phyloP scores from a whole-genome alignment of 2,797 vertebrate genomes.

The Gymnocypris eckloni region DNA sequence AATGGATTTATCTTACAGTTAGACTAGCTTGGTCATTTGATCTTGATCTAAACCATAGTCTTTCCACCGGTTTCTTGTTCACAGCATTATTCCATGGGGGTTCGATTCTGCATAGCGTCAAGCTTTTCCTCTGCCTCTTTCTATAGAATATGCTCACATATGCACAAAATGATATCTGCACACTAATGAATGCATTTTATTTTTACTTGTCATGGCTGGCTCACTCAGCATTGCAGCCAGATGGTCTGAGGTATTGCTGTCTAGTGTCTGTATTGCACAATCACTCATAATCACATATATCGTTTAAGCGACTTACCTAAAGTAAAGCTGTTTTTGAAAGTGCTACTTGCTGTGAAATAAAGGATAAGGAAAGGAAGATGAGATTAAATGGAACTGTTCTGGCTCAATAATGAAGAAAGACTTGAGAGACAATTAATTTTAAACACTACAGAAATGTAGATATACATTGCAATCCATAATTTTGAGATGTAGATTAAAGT shows the following conservation, averaged over 20 bases:
- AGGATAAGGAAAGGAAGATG: conserved; percentile 36
- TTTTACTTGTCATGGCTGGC: not conserved
- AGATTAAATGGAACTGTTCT: conserved; percentile 40
- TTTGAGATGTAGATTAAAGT: not conserved
- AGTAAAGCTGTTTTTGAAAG: conserved; percentile 89
- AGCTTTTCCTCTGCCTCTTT: not conserved
- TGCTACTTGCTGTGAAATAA: conserved; percentile 81
- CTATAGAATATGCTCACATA: not conserved
- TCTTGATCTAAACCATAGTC: conserved; percentile 6
- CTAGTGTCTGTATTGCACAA: conserved; percentile 58
- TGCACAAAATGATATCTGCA: not conserved
- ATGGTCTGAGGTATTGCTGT: conserved; percentile 11
- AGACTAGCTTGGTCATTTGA: conserved; percentile 9
- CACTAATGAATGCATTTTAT: not conserved
- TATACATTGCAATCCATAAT: not conserved
- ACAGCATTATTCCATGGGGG: conserved; percentile 11
- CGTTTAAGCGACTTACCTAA: conserved; percentile 80
- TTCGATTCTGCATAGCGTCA: not conserved
- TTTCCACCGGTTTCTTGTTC: not conserved
- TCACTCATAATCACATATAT: conserved; percentile 58
- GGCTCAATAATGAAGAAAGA: conserved; percentile 47
- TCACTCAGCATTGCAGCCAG: conserved; percentile 15
- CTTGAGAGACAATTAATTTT: conserved; percentile 23
- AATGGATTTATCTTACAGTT: not conserved
- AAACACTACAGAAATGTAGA: not conserved